phyloP scores from a whole-genome alignment of 2,888 invertebrate species.

The Meloe dianella region DNA sequence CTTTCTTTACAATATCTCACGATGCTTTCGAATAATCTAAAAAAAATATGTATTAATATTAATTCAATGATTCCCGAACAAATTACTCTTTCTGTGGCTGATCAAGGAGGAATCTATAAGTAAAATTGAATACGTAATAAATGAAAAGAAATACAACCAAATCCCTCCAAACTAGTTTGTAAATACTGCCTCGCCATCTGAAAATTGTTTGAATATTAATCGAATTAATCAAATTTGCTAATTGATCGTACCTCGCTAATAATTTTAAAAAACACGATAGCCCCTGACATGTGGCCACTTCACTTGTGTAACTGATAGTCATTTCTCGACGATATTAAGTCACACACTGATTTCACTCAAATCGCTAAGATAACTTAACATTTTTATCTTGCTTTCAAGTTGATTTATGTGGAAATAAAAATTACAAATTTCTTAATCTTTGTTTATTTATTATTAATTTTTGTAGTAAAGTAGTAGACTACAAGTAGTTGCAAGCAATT shows the following conservation, averaged over 20 bases:
- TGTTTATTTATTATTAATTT: no score
- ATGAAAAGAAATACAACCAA: conserved; percentile 75
- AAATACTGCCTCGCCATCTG: conserved; percentile 93
- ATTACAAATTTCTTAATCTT: no score
- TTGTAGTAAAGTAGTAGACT: no score
- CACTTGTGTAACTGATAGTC: conserved; percentile 38
- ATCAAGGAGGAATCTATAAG: conserved; percentile 68
- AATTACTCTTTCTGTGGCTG: conserved; percentile 20
- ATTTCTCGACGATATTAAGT: conserved; percentile 19
- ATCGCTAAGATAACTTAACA: no score
- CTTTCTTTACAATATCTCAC: conserved; percentile 86
- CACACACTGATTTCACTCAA: not conserved
- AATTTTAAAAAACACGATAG: conserved; percentile 84
- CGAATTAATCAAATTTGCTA: not conserved
- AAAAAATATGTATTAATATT: no score
- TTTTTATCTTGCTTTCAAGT: no score
- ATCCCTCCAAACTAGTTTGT: conserved; percentile 91
- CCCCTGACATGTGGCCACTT: conserved; percentile 60
- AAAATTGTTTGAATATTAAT: conserved; percentile 5
- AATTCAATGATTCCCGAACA: no score
- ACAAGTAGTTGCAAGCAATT: no score
- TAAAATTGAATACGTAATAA: conserved; percentile 78
- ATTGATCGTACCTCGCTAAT: conserved; percentile 70
- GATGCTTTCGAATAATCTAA: conserved; percentile 80
- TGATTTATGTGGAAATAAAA: no score